phyloP scores from a whole-genome alignment of 2,888 invertebrate genomes.

The Athrips mouffetella region DNA sequence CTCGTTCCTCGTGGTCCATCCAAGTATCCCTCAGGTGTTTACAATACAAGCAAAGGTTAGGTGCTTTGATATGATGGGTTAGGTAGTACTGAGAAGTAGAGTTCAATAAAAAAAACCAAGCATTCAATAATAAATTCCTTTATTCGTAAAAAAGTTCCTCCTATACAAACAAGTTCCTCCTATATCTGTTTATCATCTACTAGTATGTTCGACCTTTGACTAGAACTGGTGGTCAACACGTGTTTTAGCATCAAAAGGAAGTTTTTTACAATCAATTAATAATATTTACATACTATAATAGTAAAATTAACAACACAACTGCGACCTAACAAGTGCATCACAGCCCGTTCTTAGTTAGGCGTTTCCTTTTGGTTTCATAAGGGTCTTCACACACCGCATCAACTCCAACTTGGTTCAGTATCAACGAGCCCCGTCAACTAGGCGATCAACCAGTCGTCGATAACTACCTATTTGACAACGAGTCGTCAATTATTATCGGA shows the following conservation, averaged over 20 bases:
- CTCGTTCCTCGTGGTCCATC: no score
- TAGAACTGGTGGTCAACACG: conserved; percentile 5
- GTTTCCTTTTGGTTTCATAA: conserved; percentile 25
- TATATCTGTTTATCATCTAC: background rate
- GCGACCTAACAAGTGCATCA: conserved; percentile 22
- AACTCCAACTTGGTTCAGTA: no score
- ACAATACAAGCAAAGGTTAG: no score
- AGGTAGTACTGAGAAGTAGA: no score
- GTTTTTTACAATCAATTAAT: conserved; percentile 16
- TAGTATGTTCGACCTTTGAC: conserved; percentile 13
- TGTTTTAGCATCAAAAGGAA: conserved; percentile 9
- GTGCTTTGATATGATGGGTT: no score
- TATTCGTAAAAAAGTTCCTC: conserved; percentile 17
- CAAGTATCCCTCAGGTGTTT: no score
- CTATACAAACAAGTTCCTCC: conserved; percentile 10
- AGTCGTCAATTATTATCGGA: no score
- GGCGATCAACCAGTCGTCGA: no score
- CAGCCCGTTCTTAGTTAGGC: conserved; percentile 24
- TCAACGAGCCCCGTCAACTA: no score
- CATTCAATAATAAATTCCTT: conserved; percentile 9
- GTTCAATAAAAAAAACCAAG: background rate
- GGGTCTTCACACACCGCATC: no score
- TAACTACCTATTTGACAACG: no score
- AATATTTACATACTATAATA: conserved; percentile 2
- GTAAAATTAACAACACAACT: conserved; percentile 17